These are phyloP conservation scores for Leptogaster cylindrica DNA, from an alignment of 2,888 invertebrate species.

Conservation along the genomic window DNA sequence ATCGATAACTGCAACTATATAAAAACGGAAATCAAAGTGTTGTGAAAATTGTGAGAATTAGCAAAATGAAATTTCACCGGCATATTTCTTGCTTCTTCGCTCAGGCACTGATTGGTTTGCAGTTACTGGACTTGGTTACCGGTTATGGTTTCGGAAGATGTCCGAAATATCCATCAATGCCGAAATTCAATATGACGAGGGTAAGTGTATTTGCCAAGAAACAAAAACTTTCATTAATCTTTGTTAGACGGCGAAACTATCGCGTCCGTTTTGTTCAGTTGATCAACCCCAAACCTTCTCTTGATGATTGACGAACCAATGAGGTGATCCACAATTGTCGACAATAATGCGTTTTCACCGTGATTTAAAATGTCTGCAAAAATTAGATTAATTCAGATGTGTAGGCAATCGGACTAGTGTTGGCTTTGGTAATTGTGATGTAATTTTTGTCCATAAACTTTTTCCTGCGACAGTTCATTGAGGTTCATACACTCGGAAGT, in stretches of 20 bases:
- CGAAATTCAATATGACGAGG: conserved; percentile 70
- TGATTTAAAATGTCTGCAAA: too few relatives aligned
- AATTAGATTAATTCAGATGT: too few relatives aligned
- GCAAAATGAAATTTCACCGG: conserved; percentile 34
- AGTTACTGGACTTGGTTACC: not conserved
- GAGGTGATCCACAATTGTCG: too few relatives aligned
- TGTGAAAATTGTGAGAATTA: not conserved
- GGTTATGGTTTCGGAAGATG: conserved; percentile 70
- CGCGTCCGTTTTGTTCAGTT: not conserved
- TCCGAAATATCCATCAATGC: conserved; percentile 71
- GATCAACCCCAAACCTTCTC: too few relatives aligned
- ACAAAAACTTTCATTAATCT: not conserved
- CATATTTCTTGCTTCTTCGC: not conserved
- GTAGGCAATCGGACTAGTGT: too few relatives aligned
- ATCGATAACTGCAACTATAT: not conserved
- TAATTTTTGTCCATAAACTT: too few relatives aligned
- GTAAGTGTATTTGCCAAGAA: conserved; percentile 63
- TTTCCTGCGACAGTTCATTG: too few relatives aligned
- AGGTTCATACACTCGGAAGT: too few relatives aligned
- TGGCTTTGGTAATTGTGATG: too few relatives aligned
- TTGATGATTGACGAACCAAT: too few relatives aligned
- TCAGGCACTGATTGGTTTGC: not conserved
- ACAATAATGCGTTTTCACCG: too few relatives aligned
- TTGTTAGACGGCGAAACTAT: not conserved
- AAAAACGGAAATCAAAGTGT: not conserved